These are phyloP conservation scores for Luehdorfia chinensis DNA, from an alignment of 1,140 invertebrate genomes.

Conservation along the genomic window DNA sequence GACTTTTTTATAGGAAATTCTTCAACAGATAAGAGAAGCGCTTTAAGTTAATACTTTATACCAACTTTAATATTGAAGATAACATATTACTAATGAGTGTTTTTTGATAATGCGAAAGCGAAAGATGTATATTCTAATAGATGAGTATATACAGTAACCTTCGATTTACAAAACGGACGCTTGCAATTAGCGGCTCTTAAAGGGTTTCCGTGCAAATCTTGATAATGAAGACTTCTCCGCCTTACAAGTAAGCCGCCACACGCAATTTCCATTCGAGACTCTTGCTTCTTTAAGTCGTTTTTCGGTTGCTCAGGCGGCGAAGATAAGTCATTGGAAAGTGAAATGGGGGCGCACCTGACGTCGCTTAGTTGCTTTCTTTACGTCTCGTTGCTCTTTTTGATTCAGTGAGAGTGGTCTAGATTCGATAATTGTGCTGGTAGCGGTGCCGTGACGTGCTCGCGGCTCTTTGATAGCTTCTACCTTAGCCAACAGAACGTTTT, in stretches of 20 bases:
- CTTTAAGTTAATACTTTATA: no score
- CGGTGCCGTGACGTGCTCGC: constrained; percentile 54
- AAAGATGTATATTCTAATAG: constrained; percentile 31
- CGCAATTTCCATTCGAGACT: constrained; percentile 24
- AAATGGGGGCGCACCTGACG: constrained; percentile 72
- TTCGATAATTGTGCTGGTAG: constrained; percentile 71
- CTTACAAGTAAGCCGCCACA: constrained; percentile 5
- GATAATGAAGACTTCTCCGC: constrained; percentile 59
- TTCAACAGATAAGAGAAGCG: no score
- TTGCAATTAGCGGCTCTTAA: constrained; percentile 62
- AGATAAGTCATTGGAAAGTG: constrained; percentile 72
- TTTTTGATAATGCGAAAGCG: no score
- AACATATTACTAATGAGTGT: no score
- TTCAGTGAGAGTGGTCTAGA: constrained; percentile 75
- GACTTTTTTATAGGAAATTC: no score
- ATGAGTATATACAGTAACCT: constrained; percentile 39
- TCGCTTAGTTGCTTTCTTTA: constrained; percentile 70
- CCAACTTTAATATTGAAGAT: no score
- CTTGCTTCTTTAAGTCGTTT: constrained; percentile 24
- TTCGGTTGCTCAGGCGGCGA: constrained; percentile 27
- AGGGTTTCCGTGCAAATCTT: constrained; percentile 69
- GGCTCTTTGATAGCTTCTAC: constrained; percentile 19
- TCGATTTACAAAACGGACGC: constrained; percentile 45
- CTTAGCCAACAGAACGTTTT: no score
- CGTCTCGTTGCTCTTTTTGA: constrained; percentile 71